Conservation (phyloP, 2,797 vertebrate species). For the Gallinago solitaria region DNA sequence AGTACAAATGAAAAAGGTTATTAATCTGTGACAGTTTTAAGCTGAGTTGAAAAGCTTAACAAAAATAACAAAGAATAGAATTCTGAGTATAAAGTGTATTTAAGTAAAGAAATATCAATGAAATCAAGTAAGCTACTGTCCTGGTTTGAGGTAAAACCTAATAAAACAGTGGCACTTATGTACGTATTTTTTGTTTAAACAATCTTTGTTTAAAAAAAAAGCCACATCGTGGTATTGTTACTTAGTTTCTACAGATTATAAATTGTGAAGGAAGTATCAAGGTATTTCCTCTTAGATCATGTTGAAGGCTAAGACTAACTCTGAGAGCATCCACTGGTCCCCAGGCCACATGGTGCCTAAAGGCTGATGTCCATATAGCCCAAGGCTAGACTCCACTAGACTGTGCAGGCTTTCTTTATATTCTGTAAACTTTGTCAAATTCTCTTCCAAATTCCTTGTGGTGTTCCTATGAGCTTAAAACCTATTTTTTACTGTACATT, state of each 20-base stretch:
- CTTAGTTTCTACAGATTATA: neutral
- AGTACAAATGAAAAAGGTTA: neutral
- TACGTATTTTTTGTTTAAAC: neutral
- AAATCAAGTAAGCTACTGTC: neutral
- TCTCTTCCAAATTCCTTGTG: neutral
- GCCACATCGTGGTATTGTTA: neutral
- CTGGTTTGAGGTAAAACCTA: neutral
- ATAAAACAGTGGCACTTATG: neutral
- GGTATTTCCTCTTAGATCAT: neutral
- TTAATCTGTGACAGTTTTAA: neutral
- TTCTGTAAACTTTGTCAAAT: neutral
- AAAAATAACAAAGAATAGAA: neutral
- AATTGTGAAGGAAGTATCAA: neutral
- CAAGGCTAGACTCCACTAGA: neutral
- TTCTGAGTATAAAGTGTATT: neutral
- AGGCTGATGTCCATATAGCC: neutral
- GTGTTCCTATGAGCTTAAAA: neutral
- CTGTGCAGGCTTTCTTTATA: neutral
- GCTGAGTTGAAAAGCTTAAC: neutral
- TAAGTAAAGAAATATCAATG: neutral
- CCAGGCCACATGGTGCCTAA: neutral
- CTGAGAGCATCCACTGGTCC: accelerated
- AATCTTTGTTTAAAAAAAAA: neutral
- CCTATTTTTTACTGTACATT: neutral
- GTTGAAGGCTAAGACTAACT: neutral